Percentiles rank a stretch among this genome's conserved stretches.
Conservation (phyloP, 2,113 vertebrate species). For the Sceloporus tristichus region DNA sequence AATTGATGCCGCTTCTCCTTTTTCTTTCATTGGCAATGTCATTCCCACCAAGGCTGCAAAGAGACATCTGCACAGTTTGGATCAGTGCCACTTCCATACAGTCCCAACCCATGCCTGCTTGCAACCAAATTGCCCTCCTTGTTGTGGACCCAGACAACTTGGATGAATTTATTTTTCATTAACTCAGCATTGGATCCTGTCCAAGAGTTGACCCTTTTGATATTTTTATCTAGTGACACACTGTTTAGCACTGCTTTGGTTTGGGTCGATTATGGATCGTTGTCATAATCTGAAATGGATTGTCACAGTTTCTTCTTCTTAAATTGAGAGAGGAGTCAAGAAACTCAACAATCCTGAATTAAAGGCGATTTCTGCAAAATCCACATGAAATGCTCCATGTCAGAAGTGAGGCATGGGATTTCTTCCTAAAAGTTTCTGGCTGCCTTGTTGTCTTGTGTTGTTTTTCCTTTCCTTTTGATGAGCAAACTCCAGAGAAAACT, state of each 20-base stretch:
- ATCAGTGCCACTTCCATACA: too few species aligned
- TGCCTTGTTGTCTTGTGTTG: not conserved
- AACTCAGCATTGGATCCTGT: slow-evolving; percentile 61
- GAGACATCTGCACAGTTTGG: too few species aligned
- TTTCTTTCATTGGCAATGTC: too few species aligned
- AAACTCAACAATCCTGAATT: slow-evolving; percentile 55
- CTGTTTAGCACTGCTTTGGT: slow-evolving; percentile 37
- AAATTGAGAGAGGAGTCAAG: slow-evolving; percentile 49
- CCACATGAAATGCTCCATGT: not conserved
- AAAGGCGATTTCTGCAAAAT: slow-evolving; percentile 46
- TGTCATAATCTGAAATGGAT: slow-evolving; percentile 57
- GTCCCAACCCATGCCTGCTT: too few species aligned
- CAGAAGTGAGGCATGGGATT: not conserved
- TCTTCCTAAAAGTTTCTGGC: not conserved
- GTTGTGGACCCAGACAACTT: too few species aligned
- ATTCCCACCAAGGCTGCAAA: too few species aligned
- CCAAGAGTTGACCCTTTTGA: slow-evolving; percentile 55
- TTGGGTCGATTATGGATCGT: slow-evolving; percentile 58
- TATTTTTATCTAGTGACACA: slow-evolving; percentile 38
- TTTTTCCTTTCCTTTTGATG: slow-evolving; percentile 27
- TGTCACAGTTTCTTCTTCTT: slow-evolving; percentile 53
- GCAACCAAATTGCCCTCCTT: too few species aligned
- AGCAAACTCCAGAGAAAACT: slow-evolving; percentile 28
- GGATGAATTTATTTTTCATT: too few species aligned
- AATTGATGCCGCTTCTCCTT: too few species aligned